Percentiles rank a stretch among this genome's conserved stretches.
Conservation (phyloP, 2,888 invertebrate genomes). For the Gastrophysa polygoni region DNA sequence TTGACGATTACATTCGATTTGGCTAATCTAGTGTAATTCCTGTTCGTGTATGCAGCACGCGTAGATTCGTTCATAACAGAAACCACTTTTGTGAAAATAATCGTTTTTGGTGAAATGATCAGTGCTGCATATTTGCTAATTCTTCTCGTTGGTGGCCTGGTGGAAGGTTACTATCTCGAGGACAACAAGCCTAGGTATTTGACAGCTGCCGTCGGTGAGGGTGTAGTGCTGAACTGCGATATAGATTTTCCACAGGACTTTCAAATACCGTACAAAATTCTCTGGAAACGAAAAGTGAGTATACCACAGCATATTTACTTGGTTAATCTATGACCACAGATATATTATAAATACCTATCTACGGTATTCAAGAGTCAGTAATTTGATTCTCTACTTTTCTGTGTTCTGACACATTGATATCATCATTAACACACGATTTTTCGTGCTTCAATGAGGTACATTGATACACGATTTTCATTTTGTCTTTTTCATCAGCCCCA, state of each 20-base stretch:
- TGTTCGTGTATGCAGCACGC: slow-evolving; percentile 21
- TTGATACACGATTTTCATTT: no score
- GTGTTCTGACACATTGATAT: no score
- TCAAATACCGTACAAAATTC: slow-evolving; percentile 83
- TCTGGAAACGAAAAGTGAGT: slow-evolving; percentile 90
- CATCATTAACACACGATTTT: no score
- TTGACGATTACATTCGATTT: slow-evolving; percentile 33
- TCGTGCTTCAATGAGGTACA: no score
- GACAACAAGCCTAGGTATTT: slow-evolving; percentile 52
- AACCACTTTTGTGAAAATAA: neutral
- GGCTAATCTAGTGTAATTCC: slow-evolving; percentile 38
- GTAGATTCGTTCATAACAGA: slow-evolving; percentile 10
- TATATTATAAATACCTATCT: no score
- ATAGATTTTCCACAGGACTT: slow-evolving; percentile 87
- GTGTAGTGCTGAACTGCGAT: slow-evolving; percentile 80
- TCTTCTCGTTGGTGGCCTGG: slow-evolving; percentile 13
- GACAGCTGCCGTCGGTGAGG: slow-evolving; percentile 77
- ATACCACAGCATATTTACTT: no score
- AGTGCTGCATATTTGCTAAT: slow-evolving; percentile 28
- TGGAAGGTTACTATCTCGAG: slow-evolving; percentile 47
- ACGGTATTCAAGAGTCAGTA: no score
- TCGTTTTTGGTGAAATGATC: slow-evolving; percentile 23
- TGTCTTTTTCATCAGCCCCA: no score
- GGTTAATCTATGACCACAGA: no score
- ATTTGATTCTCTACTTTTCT: no score